Conservation (phyloP, 2,888 invertebrate species). For the Ophion ellenae region DNA sequence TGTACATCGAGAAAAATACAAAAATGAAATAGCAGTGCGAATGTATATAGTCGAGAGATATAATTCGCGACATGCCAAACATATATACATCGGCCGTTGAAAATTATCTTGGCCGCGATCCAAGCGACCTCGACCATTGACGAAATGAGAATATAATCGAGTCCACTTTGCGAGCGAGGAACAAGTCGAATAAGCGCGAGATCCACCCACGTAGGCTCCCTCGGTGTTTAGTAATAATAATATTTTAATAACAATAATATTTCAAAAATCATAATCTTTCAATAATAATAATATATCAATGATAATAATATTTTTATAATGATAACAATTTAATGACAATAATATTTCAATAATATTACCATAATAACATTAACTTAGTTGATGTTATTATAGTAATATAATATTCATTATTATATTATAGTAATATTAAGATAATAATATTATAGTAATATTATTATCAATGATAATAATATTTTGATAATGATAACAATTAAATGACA, state of each 20-base stretch:
- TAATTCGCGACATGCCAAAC: slow-evolving; percentile 27
- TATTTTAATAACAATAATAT: slow-evolving; percentile 23
- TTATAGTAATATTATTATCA: no score
- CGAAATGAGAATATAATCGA: slow-evolving; percentile 78
- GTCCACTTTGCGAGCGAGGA: slow-evolving; percentile 72
- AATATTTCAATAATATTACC: no score
- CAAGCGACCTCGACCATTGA: slow-evolving; percentile 65
- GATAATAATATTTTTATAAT: no score
- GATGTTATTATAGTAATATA: no score
- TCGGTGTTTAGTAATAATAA: slow-evolving; percentile 11
- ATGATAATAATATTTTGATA: no score
- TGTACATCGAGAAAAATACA: background rate
- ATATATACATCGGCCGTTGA: slow-evolving; percentile 32
- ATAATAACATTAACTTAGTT: no score
- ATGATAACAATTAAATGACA: no score
- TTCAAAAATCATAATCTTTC: background rate
- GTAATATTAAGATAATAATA: no score
- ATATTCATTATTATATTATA: no score
- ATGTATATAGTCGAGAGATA: slow-evolving; percentile 4
- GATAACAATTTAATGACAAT: no score
- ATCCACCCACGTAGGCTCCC: slow-evolving; percentile 8
- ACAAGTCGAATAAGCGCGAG: slow-evolving; percentile 68
- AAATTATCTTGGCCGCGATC: slow-evolving; percentile 75
- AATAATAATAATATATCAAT: no score
- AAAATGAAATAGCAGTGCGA: background rate